phyloP scores from a whole-genome alignment of 1,140 invertebrate genomes.

The Asobara japonica region DNA sequence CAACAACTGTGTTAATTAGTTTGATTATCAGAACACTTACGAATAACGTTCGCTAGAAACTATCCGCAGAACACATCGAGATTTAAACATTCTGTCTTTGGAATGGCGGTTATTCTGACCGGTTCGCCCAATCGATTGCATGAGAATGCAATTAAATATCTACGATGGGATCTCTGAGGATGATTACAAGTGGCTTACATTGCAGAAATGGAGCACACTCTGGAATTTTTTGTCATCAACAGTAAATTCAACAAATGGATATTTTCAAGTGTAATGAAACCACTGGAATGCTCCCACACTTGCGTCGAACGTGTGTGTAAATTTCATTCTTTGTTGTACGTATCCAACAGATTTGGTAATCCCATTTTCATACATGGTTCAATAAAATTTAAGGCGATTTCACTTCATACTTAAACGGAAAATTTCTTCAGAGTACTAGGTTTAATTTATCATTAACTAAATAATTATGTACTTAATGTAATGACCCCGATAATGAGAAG shows the following conservation, averaged over 20 bases:
- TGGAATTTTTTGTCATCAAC: not conserved
- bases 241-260: not conserved
- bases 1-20: slow-evolving; percentile 17
- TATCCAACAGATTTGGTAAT: not conserved
- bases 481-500: no score
- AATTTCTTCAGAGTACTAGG: no score
- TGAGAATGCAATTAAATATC: slow-evolving; percentile 34
- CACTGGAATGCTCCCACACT: not conserved
- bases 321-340: not conserved
- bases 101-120: slow-evolving; percentile 32
- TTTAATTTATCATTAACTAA: no score
- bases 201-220: not conserved
- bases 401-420: no score
- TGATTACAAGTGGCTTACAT: not conserved
- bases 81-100: slow-evolving; percentile 8
- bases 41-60: slow-evolving; percentile 5
- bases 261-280: not conserved
- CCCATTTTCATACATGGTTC: no score
- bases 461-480: no score
- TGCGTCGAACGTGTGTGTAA: not conserved
- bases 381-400: no score
- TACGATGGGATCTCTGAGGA: slow-evolving; percentile 11
- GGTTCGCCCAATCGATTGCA: slow-evolving; percentile 18
- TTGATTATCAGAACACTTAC: slow-evolving; percentile 22
- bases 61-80: slow-evolving; percentile 25